A percentile compares a stretch with the other conserved stretches of the same genome.
phyloP scores from a whole-genome alignment of 2,113 vertebrate species.

The Bolborhynchus lineola region DNA sequence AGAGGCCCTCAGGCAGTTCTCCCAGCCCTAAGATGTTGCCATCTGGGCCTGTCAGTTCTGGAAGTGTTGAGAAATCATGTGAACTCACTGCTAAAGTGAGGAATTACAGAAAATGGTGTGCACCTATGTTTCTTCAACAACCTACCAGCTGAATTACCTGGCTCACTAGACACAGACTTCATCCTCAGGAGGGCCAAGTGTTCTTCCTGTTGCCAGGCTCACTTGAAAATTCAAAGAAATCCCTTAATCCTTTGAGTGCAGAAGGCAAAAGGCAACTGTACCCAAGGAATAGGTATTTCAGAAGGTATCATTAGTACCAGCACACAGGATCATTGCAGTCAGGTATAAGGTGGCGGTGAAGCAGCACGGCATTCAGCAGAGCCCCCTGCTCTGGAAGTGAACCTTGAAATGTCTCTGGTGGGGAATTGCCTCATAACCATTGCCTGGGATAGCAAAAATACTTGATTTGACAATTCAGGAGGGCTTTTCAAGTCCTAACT shows the following conservation, averaged over 20 bases:
- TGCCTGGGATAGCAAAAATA: background rate
- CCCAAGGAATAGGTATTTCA: background rate
- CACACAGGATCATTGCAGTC: background rate
- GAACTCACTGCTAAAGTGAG: slow-evolving; percentile 14
- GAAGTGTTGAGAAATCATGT: slow-evolving; percentile 32
- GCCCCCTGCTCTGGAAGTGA: background rate
- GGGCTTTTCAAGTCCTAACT: background rate
- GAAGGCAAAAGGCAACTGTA: background rate
- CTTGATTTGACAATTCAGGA: background rate
- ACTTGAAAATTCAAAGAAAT: slow-evolving; percentile 26
- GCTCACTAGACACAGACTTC: background rate
- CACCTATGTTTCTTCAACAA: slow-evolving; percentile 32
- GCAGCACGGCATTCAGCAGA: background rate
- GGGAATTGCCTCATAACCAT: background rate
- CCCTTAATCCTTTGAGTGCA: background rate
- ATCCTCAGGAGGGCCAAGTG: background rate
- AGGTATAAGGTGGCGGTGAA: background rate
- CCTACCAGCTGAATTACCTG: background rate
- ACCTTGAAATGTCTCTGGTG: accelerated
- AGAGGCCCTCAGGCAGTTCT: slow-evolving; percentile 35
- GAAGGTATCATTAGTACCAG: background rate
- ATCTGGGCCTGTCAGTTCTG: slow-evolving; percentile 47
- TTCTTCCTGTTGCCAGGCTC: background rate
- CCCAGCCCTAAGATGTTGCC: slow-evolving; percentile 42
- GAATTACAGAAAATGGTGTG: slow-evolving; percentile 23